A percentile compares a stretch with the other conserved stretches of the same genome.
These are phyloP conservation scores for Drosophila meridiana DNA, from an alignment of 2,888 invertebrate species.

Conservation along the genomic window DNA sequence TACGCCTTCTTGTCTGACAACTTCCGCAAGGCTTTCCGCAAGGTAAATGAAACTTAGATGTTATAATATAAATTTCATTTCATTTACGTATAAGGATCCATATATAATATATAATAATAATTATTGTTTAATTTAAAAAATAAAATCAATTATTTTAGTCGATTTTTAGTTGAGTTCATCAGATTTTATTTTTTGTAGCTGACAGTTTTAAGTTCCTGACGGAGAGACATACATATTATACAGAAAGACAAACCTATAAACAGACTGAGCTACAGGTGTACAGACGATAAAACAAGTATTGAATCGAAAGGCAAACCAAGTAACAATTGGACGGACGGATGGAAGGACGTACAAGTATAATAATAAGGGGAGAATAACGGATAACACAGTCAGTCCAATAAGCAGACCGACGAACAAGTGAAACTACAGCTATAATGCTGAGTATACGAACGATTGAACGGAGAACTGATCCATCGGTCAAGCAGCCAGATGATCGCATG, in stretches of 20 bases:
- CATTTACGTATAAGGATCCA: neutral
- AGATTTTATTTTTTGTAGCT: neutral
- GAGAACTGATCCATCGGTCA: neutral
- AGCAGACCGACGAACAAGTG: neutral
- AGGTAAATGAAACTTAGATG: slow-evolving; percentile 82
- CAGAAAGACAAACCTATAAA: neutral
- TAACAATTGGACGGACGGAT: no score
- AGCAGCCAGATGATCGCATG: neutral
- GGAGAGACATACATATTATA: no score
- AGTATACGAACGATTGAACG: neutral
- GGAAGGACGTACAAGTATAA: no score
- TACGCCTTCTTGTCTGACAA: slow-evolving; percentile 98
- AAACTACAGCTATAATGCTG: neutral
- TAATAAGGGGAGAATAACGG: no score
- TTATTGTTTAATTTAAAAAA: neutral
- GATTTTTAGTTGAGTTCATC: neutral
- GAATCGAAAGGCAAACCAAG: no score
- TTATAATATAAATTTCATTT: neutral
- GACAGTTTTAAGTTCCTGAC: neutral
- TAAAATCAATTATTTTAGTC: neutral
- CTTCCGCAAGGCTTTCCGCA: slow-evolving; percentile 95
- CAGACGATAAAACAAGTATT: no score
- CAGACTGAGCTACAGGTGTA: no score
- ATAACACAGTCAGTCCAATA: neutral
- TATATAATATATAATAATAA: neutral